These are phyloP conservation scores for Nyctereutes procyonoides DNA, from an alignment of 2,113 vertebrate species.

Conservation along the genomic window DNA sequence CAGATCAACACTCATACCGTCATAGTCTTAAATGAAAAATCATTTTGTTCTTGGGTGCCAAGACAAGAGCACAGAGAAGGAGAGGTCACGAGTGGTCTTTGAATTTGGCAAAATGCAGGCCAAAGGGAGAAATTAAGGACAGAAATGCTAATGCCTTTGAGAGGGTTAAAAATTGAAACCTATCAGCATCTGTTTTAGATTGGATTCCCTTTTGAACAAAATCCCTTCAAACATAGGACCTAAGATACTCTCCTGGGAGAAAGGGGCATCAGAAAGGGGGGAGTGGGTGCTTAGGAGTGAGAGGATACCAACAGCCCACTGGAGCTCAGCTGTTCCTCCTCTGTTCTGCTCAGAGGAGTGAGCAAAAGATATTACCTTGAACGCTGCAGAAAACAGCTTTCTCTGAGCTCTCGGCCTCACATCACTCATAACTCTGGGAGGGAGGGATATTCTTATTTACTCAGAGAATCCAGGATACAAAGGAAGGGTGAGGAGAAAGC, in stretches of 20 bases:
- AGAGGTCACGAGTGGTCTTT: background rate
- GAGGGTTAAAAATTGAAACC: background rate
- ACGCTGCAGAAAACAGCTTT: background rate
- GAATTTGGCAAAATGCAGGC: slow-evolving; percentile 30
- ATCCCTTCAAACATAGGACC: background rate
- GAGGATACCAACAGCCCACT: background rate
- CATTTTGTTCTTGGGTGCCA: background rate
- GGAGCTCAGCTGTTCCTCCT: background rate
- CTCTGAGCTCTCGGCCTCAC: background rate
- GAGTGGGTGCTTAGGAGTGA: background rate
- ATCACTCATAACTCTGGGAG: background rate
- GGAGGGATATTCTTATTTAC: background rate
- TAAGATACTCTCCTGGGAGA: background rate
- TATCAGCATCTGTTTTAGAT: background rate
- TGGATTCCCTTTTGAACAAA: background rate
- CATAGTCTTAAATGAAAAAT: background rate
- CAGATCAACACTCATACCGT: too few relatives aligned
- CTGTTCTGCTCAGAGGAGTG: background rate
- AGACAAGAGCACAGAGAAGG: background rate
- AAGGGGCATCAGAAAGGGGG: background rate
- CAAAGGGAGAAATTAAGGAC: background rate
- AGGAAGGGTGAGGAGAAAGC: background rate
- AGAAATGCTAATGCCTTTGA: background rate
- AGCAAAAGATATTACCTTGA: background rate
- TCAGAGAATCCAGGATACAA: background rate